A percentile compares a stretch with the other conserved stretches of the same genome.
Conservation (phyloP, 2,113 vertebrate genomes). For the Girardinichthys multiradiatus region DNA sequence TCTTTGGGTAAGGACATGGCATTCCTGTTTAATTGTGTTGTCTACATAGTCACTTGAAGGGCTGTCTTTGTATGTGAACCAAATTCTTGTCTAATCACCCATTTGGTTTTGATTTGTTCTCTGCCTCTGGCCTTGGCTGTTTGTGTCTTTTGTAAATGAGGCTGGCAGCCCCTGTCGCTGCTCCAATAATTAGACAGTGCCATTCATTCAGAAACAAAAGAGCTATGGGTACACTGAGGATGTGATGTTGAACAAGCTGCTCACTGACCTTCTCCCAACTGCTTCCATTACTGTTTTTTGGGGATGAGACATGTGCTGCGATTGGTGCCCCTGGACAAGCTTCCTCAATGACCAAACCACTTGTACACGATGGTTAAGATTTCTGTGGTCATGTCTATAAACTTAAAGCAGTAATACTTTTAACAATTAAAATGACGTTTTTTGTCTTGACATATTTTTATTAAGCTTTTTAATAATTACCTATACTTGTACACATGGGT, state of each 20-base stretch:
- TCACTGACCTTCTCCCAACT: constrained; percentile 66
- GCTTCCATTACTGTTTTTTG: constrained; percentile 40
- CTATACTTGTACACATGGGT: too few relatives aligned
- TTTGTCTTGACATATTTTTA: too few relatives aligned
- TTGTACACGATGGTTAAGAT: too few relatives aligned
- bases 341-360: not conserved
- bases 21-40: constrained; percentile 44
- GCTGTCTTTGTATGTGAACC: constrained; percentile 30
- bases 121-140: constrained; percentile 45
- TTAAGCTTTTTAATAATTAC: too few relatives aligned
- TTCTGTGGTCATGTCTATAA: too few relatives aligned
- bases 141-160: constrained; percentile 49
- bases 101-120: constrained; percentile 44
- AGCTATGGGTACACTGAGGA: constrained; percentile 48
- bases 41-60: constrained; percentile 16
- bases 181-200: constrained; percentile 66
- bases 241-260: constrained; percentile 48
- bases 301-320: constrained; percentile 25
- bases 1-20: constrained; percentile 1
- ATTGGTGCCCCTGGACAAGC: not conserved
- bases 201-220: constrained; percentile 72
- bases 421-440: too few relatives aligned
- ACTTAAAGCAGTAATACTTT: too few relatives aligned
- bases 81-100: constrained; percentile 59
- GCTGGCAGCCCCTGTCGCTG: constrained; percentile 42